Base-by-base conservation (phyloP, 2,888 invertebrate genomes). In the Ethmia dodecea region DNA sequence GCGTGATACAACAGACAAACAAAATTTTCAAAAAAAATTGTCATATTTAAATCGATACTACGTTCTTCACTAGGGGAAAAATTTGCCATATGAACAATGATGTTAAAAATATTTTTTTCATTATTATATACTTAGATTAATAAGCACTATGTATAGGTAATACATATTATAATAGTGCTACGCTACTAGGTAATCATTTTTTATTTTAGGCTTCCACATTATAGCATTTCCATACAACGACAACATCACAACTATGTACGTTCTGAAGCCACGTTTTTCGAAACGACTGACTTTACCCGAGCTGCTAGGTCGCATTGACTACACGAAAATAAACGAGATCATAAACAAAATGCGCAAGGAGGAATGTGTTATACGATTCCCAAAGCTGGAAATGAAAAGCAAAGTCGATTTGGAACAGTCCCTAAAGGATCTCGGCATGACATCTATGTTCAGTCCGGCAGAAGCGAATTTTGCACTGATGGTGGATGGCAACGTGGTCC, bases 141-240 rank as follows among this genome's bases (percentile, higher is more conserved):
- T n/a, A n/a, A n/a, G n/a, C n/a, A n/a, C n/a, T n/a, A n/a, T n/a
- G n/a, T n/a, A n/a, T n/a, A n/a, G n/a, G n/a, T n/a, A n/a, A n/a
- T n/a, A n/a, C n/a, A n/a, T n/a, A n/a, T n/a, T n/a, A n/a, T n/a
- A n/a, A n/a, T n/a, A n/a, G n/a, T n/a, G n/a, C n/a, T n/a, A n/a
- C n/a, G n/a, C n/a, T n/a, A n/a, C n/a, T n/a, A n/a, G n/a, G n/a
- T n/a, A n/a, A n/a, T n/a, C n/a, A n/a, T n/a, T n/a, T n/a, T n/a
- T n/a, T n/a, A n/a, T 67, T 44, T 54, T 89, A 57, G 88, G 86
- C 16, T 84, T 89, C 35, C 89, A 91, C 51, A 89, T 93, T 55
- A 49, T 93, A 41, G 91, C 90, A 1, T 71, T 94, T 3, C 93
- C 93, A 0, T 94, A 94, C 68, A 91, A 91, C 63, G 92, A 91